These are phyloP conservation scores for Esperia sulphurella DNA, from an alignment of 2,888 invertebrate genomes.

Conservation along the genomic window DNA sequence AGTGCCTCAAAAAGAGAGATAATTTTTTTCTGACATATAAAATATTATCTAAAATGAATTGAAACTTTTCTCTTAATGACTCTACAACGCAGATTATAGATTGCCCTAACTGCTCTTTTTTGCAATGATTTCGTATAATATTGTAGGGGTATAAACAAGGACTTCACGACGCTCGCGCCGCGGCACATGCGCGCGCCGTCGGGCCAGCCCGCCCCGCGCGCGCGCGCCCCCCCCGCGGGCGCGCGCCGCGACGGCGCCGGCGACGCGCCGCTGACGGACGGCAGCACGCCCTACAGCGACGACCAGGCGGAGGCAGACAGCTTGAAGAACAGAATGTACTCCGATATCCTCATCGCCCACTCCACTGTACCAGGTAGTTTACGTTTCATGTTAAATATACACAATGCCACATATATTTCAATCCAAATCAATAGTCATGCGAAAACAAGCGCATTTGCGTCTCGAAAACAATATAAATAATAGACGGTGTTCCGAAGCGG, in stretches of 20 bases:
- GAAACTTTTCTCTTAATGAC: no score
- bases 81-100: no score
- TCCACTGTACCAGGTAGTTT: conserved; percentile 79
- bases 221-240: conserved; percentile 10
- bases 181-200: conserved; percentile 30
- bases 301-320: conserved; percentile 12
- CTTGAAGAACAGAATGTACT: conserved; percentile 42
- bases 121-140: background rate
- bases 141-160: conserved; percentile 38
- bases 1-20: no score
- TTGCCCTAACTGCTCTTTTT: no score
- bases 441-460: no score
- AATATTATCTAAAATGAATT: no score
- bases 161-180: conserved; percentile 25
- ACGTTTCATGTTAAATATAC: no score
- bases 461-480: no score
- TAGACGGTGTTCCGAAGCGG: no score
- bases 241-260: conserved; percentile 41
- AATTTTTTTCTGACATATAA: no score
- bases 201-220: conserved; percentile 26
- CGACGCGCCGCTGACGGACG: conserved; percentile 10
- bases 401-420: no score
- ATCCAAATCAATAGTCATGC: no score
- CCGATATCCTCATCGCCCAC: conserved; percentile 83
- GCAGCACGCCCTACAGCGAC: conserved; percentile 29